Evolutionary conservation across 2,888 invertebrate species (phyloP), one percentile per base, ranked within the genome.

Genomic region (Phengaris alcon): DNA sequence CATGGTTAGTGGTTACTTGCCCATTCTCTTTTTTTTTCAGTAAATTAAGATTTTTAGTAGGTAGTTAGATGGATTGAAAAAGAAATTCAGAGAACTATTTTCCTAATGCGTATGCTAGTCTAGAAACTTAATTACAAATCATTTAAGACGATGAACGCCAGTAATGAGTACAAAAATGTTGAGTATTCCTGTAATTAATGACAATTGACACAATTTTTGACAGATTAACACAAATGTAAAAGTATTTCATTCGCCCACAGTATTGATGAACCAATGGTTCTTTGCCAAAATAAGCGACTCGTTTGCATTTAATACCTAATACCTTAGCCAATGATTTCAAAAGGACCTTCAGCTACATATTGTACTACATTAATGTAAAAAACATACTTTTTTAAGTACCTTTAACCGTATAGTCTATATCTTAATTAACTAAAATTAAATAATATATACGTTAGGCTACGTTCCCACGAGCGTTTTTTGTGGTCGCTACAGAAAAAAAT

Each of bases 131-230:
- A 51, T 51, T 70, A 15, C 22, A 15, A 69, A 51, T 9, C 51
- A 12, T 15, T 70, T 64, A 44, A 51, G 22, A 70, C 15, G 70
- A 70, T 12, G 51, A 22, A 64, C 70, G 70, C 51, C 6, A 13
- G 51, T 70, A 70, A 51, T 70, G 51, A 70, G 12, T 54, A 52
- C 13, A 35, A 54, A 72, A 54, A 54, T 54, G 72, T 72, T 22
- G 54, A 5, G 12, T 52, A n/a, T 48, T 48, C 69, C 48, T 69
- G 48, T 10, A 48, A 69, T 69, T 69, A 69, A 10, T 69, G 69
- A 46, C n/a, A 69, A 22, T 44, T 64, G 64, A 64, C 64, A 64
- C 64, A 64, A 64, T 44, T 64, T 64, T 64, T 64, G 12, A 44
- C 35, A 64, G 64, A 44, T 64, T 35, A 6, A 44, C 35, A 35